Percentiles rank a stretch among this genome's conserved stretches.
These are phyloP conservation scores for Margarornis squamiger DNA, from an alignment of 2,797 vertebrate genomes.

Conservation along the genomic window DNA sequence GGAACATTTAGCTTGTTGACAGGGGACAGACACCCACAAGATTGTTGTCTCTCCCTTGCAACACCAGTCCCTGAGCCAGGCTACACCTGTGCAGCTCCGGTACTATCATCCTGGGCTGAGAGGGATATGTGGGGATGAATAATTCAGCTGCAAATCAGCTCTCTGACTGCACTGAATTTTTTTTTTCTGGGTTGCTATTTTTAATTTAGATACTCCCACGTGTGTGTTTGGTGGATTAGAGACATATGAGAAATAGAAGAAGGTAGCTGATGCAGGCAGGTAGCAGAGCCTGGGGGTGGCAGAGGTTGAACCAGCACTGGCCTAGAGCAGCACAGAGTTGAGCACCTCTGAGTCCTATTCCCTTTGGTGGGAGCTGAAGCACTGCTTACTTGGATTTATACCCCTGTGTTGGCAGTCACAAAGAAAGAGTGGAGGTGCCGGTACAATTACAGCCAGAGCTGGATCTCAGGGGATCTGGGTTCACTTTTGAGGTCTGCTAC, in stretches of 20 bases:
- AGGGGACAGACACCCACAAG: neutral
- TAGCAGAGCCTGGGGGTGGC: neutral
- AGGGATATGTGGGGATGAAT: conserved; percentile 16
- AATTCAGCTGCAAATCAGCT: conserved; percentile 42
- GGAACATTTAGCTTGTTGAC: neutral
- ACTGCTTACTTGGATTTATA: neutral
- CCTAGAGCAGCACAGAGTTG: neutral
- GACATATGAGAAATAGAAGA: conserved; percentile 13
- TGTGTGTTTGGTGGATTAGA: conserved; percentile 38
- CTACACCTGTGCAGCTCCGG: neutral
- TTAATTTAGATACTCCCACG: conserved; percentile 51
- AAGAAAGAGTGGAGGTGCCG: neutral
- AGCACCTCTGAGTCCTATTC: neutral
- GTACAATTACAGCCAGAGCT: rapidly evolving
- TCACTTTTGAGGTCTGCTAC: neutral
- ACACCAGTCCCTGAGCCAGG: neutral
- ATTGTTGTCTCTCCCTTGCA: neutral
- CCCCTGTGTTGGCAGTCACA: neutral
- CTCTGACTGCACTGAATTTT: neutral
- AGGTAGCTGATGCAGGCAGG: conserved; percentile 28
- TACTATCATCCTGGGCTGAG: neutral
- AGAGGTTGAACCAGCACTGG: neutral
- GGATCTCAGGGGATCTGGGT: neutral
- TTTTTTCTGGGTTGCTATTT: conserved; percentile 38
- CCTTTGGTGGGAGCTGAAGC: neutral